A percentile compares a stretch with the other conserved stretches of the same genome.
phyloP scores from a whole-genome alignment of 2,113 vertebrate genomes.

The Campylomormyrus tamandua region DNA sequence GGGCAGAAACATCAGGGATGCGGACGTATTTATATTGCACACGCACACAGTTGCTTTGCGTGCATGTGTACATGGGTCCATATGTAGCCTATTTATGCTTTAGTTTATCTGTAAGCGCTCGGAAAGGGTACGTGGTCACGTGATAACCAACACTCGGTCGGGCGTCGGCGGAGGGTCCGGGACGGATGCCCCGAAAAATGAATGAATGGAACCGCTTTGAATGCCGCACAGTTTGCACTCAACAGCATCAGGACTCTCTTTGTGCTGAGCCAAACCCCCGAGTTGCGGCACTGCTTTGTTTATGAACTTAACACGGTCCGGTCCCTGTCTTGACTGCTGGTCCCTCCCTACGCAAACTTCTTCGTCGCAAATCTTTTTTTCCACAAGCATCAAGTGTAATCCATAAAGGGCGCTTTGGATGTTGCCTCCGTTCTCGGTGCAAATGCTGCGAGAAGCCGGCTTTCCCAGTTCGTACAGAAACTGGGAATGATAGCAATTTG shows the following conservation, averaged over 20 bases:
- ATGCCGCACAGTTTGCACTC: neutral
- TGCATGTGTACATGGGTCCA: neutral
- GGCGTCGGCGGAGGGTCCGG: conserved; percentile 32
- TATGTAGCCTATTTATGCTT: neutral
- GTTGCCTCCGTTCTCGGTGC: conserved; percentile 45
- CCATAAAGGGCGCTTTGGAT: conserved; percentile 44
- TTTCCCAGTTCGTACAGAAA: conserved; percentile 26
- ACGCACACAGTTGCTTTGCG: neutral
- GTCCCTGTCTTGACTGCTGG: conserved; percentile 34
- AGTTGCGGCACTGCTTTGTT: conserved; percentile 14
- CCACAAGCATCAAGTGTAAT: conserved; percentile 64
- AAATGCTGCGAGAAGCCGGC: conserved; percentile 53
- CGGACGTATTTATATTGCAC: neutral
- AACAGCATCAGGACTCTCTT: neutral
- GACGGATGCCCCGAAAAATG: conserved; percentile 40
- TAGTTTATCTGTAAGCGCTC: neutral
- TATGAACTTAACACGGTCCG: conserved; percentile 36
- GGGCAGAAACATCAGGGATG: neutral
- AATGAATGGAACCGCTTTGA: neutral
- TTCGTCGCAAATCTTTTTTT: conserved; percentile 48
- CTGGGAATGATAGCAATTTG: neutral
- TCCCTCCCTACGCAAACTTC: conserved; percentile 55
- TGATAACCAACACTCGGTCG: neutral
- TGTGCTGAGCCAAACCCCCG: conserved; percentile 12
- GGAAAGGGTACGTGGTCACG: neutral